Evolutionary conservation across 2,113 vertebrate genomes (phyloP).

Genomic region (Irena cyanogastra): DNA sequence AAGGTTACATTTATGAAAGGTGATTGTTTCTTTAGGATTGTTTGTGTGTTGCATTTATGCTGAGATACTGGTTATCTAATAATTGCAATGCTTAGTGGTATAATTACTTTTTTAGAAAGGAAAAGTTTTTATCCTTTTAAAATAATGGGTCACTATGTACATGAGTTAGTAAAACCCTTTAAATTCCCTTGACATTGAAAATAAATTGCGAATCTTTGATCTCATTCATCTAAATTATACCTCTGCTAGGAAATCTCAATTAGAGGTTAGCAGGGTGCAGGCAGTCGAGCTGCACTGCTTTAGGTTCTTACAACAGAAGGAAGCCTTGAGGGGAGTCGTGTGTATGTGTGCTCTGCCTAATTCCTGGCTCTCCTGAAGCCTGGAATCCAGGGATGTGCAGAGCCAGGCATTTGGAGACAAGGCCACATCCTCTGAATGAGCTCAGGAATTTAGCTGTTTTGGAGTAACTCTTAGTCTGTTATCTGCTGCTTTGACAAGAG

Average conservation of each 20-base stretch:
- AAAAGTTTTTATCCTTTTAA: background rate
- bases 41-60: background rate
- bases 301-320: background rate
- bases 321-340: rapidly evolving
- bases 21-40: background rate
- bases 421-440: background rate
- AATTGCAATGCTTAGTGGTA: background rate
- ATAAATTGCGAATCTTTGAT: background rate
- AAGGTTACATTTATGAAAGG: background rate
- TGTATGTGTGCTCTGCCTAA: background rate
- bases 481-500: background rate
- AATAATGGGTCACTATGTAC: background rate
- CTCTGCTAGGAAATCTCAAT: background rate
- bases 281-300: background rate
- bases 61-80: background rate
- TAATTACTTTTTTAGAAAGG: background rate
- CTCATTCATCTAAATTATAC: background rate
- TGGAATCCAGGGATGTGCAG: background rate
- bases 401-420: background rate
- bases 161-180: background rate
- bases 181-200: background rate
- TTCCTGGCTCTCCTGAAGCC: background rate
- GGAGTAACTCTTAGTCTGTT: background rate
- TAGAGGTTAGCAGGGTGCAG: background rate
- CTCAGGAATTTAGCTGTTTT: background rate